phyloP scores from a whole-genome alignment of 2,888 invertebrate genomes.

The Thumatha senex region DNA sequence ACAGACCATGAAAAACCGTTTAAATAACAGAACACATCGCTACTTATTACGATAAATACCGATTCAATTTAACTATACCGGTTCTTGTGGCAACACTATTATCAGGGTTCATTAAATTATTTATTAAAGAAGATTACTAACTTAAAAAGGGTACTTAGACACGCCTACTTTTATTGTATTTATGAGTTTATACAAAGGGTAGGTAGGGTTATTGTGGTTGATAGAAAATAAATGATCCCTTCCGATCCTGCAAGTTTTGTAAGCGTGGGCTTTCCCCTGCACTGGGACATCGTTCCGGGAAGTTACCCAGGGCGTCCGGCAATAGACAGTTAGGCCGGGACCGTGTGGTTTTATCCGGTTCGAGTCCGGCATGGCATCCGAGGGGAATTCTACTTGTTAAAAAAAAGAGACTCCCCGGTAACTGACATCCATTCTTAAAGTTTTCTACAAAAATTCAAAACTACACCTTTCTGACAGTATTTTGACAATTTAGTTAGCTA shows the following conservation, averaged over 20 bases:
- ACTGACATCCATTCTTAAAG: too few relatives aligned
- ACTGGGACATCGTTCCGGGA: too few relatives aligned
- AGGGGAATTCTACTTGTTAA: too few relatives aligned
- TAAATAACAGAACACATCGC: conserved; percentile 7
- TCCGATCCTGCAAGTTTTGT: background rate
- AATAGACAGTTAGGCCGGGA: too few relatives aligned
- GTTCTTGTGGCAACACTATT: conserved; percentile 14
- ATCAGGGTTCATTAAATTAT: conserved; percentile 29
- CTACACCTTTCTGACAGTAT: too few relatives aligned
- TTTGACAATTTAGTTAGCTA: too few relatives aligned
- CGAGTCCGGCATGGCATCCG: too few relatives aligned
- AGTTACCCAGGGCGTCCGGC: too few relatives aligned
- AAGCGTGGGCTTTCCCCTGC: too few relatives aligned
- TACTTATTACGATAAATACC: conserved; percentile 15
- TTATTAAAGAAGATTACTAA: conserved; percentile 23
- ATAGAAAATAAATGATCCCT: background rate
- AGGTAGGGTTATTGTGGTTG: background rate
- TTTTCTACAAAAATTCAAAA: too few relatives aligned
- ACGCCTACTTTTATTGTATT: conserved; percentile 9
- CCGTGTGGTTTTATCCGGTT: too few relatives aligned
- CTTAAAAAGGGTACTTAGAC: conserved; percentile 14
- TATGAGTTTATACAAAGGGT: conserved; percentile 1
- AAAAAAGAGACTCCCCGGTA: too few relatives aligned
- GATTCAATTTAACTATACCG: conserved; percentile 1
- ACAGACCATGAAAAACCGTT: conserved; percentile 1